Conservation (phyloP, 2,888 invertebrate genomes). For the Eupeodes luniger region DNA sequence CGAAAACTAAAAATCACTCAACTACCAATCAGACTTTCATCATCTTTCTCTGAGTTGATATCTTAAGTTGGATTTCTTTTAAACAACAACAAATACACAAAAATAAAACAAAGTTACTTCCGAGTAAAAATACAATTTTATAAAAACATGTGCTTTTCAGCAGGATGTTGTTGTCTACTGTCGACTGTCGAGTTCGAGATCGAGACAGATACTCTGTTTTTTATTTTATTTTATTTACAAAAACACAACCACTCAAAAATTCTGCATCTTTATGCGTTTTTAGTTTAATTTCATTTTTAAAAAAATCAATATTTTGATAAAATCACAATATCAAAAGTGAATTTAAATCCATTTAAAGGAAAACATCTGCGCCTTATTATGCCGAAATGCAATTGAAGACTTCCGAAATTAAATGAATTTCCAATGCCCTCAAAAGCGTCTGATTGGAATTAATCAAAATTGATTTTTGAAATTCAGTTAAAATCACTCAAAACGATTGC, state of each 20-base stretch:
- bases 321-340: conserved; percentile 23
- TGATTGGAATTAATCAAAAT: conserved; percentile 63
- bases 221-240: neutral
- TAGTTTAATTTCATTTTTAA: neutral
- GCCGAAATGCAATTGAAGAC: conserved; percentile 61
- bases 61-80: neutral
- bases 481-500: conserved; percentile 55
- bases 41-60: conserved; percentile 19
- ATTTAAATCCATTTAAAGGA: conserved; percentile 35
- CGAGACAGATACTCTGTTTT: neutral
- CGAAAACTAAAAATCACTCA: conserved; percentile 43
- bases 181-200: neutral
- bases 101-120: conserved; percentile 7
- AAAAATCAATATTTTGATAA: conserved; percentile 38
- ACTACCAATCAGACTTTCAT: conserved; percentile 56
- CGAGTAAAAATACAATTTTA: conserved; percentile 48
- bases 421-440: conserved; percentile 42
- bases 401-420: conserved; percentile 56
- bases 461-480: conserved; percentile 58
- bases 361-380: conserved; percentile 61
- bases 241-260: conserved; percentile 36
- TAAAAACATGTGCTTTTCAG: conserved; percentile 55
- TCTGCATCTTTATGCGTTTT: neutral
- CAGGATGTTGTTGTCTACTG: neutral
- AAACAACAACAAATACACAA: neutral